These are phyloP conservation scores for Brachyalestes nurse DNA, from an alignment of 2,797 vertebrate genomes.

Conservation along the genomic window DNA sequence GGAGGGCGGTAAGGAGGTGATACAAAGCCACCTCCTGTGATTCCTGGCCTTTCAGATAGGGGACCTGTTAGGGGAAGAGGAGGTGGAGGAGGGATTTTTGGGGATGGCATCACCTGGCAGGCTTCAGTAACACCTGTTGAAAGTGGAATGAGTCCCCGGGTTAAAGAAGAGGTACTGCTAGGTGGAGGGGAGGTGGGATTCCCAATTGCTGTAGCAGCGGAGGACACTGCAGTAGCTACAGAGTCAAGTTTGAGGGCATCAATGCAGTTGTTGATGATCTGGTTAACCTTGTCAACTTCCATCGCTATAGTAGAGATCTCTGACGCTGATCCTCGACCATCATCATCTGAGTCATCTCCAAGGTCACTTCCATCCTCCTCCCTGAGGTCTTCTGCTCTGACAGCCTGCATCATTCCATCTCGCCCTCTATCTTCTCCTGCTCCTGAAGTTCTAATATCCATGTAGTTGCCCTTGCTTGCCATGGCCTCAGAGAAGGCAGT, in stretches of 20 bases:
- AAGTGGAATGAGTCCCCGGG: slow-evolving; percentile 77
- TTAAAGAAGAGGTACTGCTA: slow-evolving; percentile 75
- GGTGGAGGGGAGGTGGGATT: slow-evolving; percentile 79
- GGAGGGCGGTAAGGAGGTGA: slow-evolving; percentile 91
- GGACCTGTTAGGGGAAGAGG: slow-evolving; percentile 77
- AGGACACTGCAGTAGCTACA: slow-evolving; percentile 79
- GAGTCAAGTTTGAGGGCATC: slow-evolving; percentile 97
- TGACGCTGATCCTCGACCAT: slow-evolving; percentile 92
- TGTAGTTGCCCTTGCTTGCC: slow-evolving; percentile 91
- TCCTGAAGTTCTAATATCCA: slow-evolving; percentile 90
- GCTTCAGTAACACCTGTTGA: slow-evolving; percentile 71
- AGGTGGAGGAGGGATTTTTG: slow-evolving; percentile 79
- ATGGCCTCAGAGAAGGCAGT: slow-evolving; percentile 87
- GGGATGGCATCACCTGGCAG: slow-evolving; percentile 71
- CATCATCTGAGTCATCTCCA: slow-evolving; percentile 90
- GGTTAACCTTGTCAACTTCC: slow-evolving; percentile 99
- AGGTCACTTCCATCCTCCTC: slow-evolving; percentile 80
- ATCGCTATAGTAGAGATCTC: slow-evolving; percentile 99
- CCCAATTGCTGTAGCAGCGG: slow-evolving; percentile 63
- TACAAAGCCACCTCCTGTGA: slow-evolving; percentile 84
- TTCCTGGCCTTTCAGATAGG: slow-evolving; percentile 87
- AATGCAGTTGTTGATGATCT: slow-evolving; percentile 99
- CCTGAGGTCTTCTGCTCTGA: slow-evolving; percentile 74
- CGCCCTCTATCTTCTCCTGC: slow-evolving; percentile 77
- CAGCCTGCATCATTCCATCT: slow-evolving; percentile 69